These are phyloP conservation scores for Heliangelus exortis DNA, from an alignment of 2,797 vertebrate species.

Conservation along the genomic window DNA sequence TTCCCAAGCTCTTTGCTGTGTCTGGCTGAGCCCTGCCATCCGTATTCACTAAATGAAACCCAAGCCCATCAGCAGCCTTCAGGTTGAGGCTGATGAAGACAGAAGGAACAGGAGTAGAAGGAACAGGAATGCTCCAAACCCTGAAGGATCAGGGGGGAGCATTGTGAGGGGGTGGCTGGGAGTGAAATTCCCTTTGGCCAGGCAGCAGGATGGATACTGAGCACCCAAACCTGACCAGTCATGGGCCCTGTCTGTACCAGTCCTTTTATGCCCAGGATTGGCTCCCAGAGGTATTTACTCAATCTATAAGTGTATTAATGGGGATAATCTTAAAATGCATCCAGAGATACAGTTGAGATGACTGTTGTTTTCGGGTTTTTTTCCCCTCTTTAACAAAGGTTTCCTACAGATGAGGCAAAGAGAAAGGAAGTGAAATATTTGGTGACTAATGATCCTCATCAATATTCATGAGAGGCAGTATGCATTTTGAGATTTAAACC, in stretches of 20 bases:
- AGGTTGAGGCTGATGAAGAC: neutral
- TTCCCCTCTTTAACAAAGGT: slow-evolving; percentile 6
- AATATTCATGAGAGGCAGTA: slow-evolving; percentile 65
- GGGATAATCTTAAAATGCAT: slow-evolving; percentile 7
- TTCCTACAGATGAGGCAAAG: slow-evolving; percentile 44
- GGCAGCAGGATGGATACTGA: fast-evolving
- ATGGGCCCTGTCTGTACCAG: fast-evolving
- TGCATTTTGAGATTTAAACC: slow-evolving; percentile 40
- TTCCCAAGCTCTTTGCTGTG: neutral
- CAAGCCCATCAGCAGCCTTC: neutral
- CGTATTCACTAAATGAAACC: neutral
- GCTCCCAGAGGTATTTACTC: neutral
- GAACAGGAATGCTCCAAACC: neutral
- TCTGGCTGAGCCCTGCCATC: neutral
- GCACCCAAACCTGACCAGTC: neutral
- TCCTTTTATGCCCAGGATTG: neutral
- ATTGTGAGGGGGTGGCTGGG: fast-evolving
- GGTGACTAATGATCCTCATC: slow-evolving; percentile 69
- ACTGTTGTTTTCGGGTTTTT: neutral
- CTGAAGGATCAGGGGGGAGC: neutral
- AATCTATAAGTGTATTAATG: slow-evolving; percentile 14
- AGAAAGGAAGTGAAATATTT: slow-evolving; percentile 61
- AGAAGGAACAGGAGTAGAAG: neutral
- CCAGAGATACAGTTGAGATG: neutral
- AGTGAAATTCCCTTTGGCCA: neutral